Base-by-base conservation (phyloP, 2,888 invertebrate species). In the Melinaea marsaeus region DNA sequence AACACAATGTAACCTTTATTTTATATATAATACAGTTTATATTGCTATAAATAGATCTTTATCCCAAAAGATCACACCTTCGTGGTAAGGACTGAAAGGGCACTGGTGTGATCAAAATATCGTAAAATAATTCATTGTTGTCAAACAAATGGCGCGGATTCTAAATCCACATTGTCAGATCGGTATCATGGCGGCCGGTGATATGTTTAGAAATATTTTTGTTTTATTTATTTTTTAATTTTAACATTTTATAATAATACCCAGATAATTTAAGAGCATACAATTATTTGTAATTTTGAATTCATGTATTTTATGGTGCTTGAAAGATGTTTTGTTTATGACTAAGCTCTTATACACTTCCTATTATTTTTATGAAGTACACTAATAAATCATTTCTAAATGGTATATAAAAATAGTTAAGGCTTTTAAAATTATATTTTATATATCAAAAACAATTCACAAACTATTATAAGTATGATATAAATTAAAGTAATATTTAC, bases 71-170 rank as follows among this genome's bases (percentile, higher is more conserved):
- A 74, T 76, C 74, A 78, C 78, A 77, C 77, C 74, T 80, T 77
- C 73, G 72, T 71, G 73, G 77, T 76, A 75, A 68, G 68, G 66
- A 66, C 68, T 72, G 69, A 72, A 76, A 72, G 74, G 74, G 73
- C 77, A 75, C 80, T 81, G 76, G 74, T 79, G 80, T 77, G 83
- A 86, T 85, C 84, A 88, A 87, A 85, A 86, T 81, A 87, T 83
- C 80, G 83, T 81, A 78, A 81, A 79, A 71, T 86, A 85, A 86
- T 85, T 84, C 72, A 73, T 79, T 69, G 72, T 69, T 65, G 67
- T 66, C 58, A 66, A 63, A 63, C 63, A 63, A 63, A 63, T 63
- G 63, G 56, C 57, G 11, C 32, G 7, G 7, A 42, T 42, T 42
- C 42, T 42, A 42, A 42, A 42, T 42, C 51, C 51, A 32, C 2